Evolutionary conservation across 2,113 vertebrate species (phyloP).

Genomic region (Taurulus bubalis): DNA sequence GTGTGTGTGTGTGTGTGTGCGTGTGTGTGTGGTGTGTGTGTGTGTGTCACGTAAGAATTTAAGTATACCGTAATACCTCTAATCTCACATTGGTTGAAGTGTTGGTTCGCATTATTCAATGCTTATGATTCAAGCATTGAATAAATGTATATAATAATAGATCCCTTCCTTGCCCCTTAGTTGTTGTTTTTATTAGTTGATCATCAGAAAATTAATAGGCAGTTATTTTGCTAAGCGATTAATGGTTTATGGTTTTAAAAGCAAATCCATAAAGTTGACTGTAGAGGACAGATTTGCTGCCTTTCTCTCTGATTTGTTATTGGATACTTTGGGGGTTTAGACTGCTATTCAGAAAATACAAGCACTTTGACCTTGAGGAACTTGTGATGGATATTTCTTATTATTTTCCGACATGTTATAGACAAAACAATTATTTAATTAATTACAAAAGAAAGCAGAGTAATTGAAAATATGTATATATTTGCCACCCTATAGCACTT

Average conservation of each 20-base stretch:
- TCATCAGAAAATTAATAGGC: neutral
- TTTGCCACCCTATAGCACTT: neutral
- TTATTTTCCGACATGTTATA: neutral
- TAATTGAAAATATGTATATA: neutral
- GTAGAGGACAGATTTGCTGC: neutral
- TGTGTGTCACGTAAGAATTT: neutral
- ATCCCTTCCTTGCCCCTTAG: neutral
- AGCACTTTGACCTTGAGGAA: neutral
- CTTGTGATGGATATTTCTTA: neutral
- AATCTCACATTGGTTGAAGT: neutral
- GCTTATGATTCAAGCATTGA: neutral
- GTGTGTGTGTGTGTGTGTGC: constrained; percentile 1
- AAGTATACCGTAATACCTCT: neutral
- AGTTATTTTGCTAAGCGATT: neutral
- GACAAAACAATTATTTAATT: neutral
- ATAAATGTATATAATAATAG: neutral
- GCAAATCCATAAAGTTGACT: neutral
- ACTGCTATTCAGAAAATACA: neutral
- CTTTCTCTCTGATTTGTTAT: neutral
- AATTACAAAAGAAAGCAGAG: neutral
- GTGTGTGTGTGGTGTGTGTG: too few relatives aligned
- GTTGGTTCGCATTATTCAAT: neutral
- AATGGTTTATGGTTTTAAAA: neutral
- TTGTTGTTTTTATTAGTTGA: neutral
- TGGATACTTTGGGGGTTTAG: neutral